Evolutionary conservation across 2,797 vertebrate genomes (phyloP).

Genomic region (Silurus lanzhouensis): DNA sequence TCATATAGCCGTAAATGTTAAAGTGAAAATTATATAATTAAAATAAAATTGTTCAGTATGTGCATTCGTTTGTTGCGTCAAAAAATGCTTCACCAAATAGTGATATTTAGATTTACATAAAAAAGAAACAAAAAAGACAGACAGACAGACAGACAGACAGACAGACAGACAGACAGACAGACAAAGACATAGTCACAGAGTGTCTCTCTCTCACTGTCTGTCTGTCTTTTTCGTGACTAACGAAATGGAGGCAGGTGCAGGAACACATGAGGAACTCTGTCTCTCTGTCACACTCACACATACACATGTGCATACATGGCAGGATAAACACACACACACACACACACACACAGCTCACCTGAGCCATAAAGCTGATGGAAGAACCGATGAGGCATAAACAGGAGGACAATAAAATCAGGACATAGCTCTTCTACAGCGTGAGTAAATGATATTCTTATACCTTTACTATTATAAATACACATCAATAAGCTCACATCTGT

Average conservation of each 20-base stretch:
- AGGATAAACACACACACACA: background rate
- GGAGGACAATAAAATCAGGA: background rate
- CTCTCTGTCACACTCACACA: background rate
- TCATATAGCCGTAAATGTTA: background rate
- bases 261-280: background rate
- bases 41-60: slow-evolving; percentile 1
- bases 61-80: background rate
- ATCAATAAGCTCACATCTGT: background rate
- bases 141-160: no score
- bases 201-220: no score
- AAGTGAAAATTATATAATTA: background rate
- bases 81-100: background rate
- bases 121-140: no score
- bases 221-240: background rate
- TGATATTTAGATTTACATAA: no score
- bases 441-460: background rate
- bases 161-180: no score
- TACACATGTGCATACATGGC: no score
- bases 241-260: slow-evolving; percentile 9
- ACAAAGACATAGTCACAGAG: no score
- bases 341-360: background rate
- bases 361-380: slow-evolving; percentile 8
- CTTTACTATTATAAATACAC: background rate
- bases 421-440: background rate
- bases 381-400: background rate